A percentile compares a stretch with the other conserved stretches of the same genome.
phyloP scores from a whole-genome alignment of 2,113 vertebrate genomes.

The Leptodactylus fuscus region DNA sequence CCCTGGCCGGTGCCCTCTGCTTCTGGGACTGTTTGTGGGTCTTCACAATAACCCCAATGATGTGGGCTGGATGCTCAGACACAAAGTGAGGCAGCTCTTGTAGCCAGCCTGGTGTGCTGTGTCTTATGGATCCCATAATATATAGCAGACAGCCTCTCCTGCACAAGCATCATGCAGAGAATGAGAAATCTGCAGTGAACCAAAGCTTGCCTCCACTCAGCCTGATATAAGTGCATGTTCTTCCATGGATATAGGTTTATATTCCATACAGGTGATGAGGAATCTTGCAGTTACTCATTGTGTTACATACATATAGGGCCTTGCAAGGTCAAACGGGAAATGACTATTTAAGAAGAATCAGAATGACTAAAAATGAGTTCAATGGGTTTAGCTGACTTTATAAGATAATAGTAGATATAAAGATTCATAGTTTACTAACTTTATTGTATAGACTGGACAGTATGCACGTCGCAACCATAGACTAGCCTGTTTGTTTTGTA shows the following conservation, averaged over 20 bases:
- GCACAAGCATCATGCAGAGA: neutral
- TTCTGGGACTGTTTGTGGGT: neutral
- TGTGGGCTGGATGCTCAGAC: neutral
- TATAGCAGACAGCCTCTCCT: neutral
- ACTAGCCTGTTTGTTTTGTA: neutral
- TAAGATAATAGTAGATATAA: neutral
- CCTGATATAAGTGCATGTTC: neutral
- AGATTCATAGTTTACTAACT: neutral
- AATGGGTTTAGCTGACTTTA: neutral
- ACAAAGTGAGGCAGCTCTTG: neutral
- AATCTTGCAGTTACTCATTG: neutral
- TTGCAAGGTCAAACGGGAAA: slow-evolving; percentile 20
- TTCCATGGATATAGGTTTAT: neutral
- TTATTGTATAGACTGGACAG: neutral
- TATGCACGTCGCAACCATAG: too few species aligned
- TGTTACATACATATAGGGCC: neutral
- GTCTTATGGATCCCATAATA: neutral
- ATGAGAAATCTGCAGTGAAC: slow-evolving; percentile 46
- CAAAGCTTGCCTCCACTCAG: neutral
- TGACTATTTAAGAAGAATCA: neutral
- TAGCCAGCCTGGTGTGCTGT: neutral
- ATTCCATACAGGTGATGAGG: neutral
- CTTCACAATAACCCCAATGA: neutral
- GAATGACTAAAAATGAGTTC: neutral
- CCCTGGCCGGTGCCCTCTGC: neutral